Evolutionary conservation across 1,140 invertebrate species (phyloP).

Genomic region (Lucilia sericata): DNA sequence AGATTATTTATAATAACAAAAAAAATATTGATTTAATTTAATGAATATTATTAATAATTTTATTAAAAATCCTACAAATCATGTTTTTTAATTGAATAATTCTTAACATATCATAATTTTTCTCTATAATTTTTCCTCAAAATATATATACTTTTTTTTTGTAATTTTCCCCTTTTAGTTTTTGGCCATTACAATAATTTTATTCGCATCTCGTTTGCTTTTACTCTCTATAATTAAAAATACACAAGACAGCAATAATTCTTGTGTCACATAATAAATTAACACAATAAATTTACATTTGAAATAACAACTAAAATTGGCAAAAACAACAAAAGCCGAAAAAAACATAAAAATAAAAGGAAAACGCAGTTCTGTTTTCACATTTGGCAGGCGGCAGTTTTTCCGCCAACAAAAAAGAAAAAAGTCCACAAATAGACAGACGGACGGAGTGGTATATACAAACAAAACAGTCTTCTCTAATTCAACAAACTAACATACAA

Average conservation of each 20-base stretch:
- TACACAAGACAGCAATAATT: conserved; percentile 42
- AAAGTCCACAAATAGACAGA: background rate
- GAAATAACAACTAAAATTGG: conserved; percentile 25
- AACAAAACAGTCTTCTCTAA: background rate
- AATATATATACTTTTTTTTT: too few species aligned
- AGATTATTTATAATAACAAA: too few species aligned
- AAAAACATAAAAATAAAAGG: background rate
- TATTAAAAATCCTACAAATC: too few species aligned
- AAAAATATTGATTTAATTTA: too few species aligned
- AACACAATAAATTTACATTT: conserved; percentile 43
- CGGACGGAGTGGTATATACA: background rate
- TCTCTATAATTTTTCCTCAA: too few species aligned
- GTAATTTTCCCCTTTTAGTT: background rate
- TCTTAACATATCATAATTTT: too few species aligned
- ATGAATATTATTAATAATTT: too few species aligned
- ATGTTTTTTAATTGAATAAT: too few species aligned
- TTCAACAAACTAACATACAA: background rate
- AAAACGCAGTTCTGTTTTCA: background rate
- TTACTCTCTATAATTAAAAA: conserved; percentile 21
- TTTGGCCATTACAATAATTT: too few species aligned
- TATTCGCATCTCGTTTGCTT: background rate
- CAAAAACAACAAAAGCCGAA: background rate
- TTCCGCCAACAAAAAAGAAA: conserved; percentile 1
- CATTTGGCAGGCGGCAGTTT: background rate
- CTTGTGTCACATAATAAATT: conserved; percentile 46